Evolutionary conservation across 1,140 invertebrate species (phyloP).

Genomic region (Coenobita brevimanus): DNA sequence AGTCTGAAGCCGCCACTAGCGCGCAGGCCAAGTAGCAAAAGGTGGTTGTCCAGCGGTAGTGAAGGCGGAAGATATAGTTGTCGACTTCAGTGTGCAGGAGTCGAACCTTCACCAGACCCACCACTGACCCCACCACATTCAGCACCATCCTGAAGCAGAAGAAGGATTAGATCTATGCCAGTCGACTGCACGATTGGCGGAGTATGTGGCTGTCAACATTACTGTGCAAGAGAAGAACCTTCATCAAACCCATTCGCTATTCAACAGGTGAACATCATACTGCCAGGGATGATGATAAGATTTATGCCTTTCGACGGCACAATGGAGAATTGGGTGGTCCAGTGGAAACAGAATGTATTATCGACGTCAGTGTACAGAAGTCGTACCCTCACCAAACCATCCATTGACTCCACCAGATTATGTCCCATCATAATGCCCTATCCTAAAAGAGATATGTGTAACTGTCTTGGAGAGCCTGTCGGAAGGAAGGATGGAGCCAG

Average conservation of each 20-base stretch:
- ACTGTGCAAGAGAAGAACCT: too few relatives aligned
- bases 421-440: conserved; percentile 43
- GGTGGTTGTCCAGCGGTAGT: conserved; percentile 91
- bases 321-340: too few relatives aligned
- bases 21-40: conserved; percentile 78
- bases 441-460: too few relatives aligned
- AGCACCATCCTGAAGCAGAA: conserved; percentile 43
- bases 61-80: conserved; percentile 91
- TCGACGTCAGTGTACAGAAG: conserved; percentile 74
- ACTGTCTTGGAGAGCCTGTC: too few relatives aligned
- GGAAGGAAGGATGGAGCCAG: too few relatives aligned
- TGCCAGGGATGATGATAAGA: too few relatives aligned
- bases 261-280: too few relatives aligned
- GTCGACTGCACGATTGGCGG: too few relatives aligned
- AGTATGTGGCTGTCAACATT: too few relatives aligned
- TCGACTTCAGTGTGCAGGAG: conserved; percentile 74
- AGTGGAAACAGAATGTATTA: conserved; percentile 92
- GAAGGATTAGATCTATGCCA: too few relatives aligned
- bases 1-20: conserved; percentile 91
- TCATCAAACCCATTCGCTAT: too few relatives aligned
- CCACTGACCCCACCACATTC: conserved; percentile 34
- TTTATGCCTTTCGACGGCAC: too few relatives aligned
- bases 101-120: conserved; percentile 62
- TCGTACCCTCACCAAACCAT: conserved; percentile 61
- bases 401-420: conserved; percentile 32